Conservation (phyloP, 2,888 invertebrate genomes). For the Acrobasis suavella region DNA sequence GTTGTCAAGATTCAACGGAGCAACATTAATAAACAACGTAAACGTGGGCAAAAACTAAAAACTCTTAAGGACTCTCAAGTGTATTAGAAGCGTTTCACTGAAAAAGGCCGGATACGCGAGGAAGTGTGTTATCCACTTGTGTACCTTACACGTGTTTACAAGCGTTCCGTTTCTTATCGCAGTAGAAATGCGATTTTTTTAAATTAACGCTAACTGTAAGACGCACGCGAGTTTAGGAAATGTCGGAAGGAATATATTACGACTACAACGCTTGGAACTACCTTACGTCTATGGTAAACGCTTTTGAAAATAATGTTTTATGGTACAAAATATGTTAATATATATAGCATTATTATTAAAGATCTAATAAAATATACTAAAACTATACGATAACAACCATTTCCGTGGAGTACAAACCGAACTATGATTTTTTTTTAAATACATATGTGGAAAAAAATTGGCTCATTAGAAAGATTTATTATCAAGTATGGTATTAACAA, state of each 20-base stretch:
- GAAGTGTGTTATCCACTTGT: conserved; percentile 64
- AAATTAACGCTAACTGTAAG: conserved; percentile 42
- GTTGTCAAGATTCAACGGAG: too few relatives aligned
- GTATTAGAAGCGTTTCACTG: conserved; percentile 42
- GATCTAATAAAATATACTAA: too few relatives aligned
- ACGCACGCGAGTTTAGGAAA: conserved; percentile 45
- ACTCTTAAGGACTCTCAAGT: conserved; percentile 39
- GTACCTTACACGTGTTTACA: conserved; percentile 72
- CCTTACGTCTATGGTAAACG: too few relatives aligned
- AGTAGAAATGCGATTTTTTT: conserved; percentile 49
- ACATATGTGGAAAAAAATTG: too few relatives aligned
- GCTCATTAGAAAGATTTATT: too few relatives aligned
- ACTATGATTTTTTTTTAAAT: too few relatives aligned
- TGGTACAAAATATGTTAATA: too few relatives aligned
- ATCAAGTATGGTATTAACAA: too few relatives aligned
- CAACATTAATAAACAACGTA: background rate
- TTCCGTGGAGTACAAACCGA: too few relatives aligned
- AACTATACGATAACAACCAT: too few relatives aligned
- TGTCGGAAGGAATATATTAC: conserved; percentile 29
- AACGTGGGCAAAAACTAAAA: conserved; percentile 54
- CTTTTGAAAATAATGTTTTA: too few relatives aligned
- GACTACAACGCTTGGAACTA: conserved; percentile 4
- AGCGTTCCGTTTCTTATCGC: conserved; percentile 57
- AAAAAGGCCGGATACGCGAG: conserved; percentile 60
- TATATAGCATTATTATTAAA: too few relatives aligned